Percentiles rank a stretch among this genome's conserved stretches.
Evolutionary conservation across 2,113 vertebrate species (phyloP).

Genomic region (Tricholaema leucomelas): DNA sequence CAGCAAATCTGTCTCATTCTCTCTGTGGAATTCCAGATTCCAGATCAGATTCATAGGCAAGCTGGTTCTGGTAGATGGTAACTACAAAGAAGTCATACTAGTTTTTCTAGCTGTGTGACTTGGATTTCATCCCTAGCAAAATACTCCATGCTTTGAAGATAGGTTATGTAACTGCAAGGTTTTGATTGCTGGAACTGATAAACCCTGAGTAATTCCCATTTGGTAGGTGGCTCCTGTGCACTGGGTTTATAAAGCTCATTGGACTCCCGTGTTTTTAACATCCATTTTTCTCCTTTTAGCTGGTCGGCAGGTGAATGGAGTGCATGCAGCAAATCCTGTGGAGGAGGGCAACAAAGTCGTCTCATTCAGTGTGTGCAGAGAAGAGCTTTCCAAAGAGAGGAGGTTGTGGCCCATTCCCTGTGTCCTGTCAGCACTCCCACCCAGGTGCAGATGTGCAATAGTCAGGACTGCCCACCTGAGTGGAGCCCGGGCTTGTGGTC

Average conservation of each 20-base stretch:
- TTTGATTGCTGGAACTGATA: not conserved
- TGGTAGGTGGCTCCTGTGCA: not conserved
- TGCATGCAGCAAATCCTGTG: constrained; percentile 85
- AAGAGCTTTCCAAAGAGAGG: constrained; percentile 86
- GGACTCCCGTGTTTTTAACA: not conserved
- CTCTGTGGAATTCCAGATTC: not conserved
- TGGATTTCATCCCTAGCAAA: not conserved
- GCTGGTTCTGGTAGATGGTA: not conserved
- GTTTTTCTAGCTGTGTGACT: not conserved
- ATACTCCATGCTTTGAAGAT: not conserved
- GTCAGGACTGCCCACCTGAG: constrained; percentile 85
- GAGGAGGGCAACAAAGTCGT: constrained; percentile 88
- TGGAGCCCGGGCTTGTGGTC: constrained; percentile 91
- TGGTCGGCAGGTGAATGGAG: constrained; percentile 90
- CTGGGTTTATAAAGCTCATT: not conserved
- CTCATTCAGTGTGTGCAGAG: constrained; percentile 86
- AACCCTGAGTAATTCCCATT: not conserved
- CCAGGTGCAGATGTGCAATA: constrained; percentile 85
- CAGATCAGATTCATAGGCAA: not conserved
- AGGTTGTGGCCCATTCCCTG: constrained; percentile 80
- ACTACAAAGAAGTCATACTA: not conserved
- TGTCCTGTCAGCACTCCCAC: constrained; percentile 87
- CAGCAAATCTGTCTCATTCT: not conserved
- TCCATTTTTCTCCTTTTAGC: constrained; percentile 63
- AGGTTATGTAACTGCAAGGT: not conserved